Conservation (phyloP, 2,888 invertebrate genomes). For the Portevinia maculata region DNA sequence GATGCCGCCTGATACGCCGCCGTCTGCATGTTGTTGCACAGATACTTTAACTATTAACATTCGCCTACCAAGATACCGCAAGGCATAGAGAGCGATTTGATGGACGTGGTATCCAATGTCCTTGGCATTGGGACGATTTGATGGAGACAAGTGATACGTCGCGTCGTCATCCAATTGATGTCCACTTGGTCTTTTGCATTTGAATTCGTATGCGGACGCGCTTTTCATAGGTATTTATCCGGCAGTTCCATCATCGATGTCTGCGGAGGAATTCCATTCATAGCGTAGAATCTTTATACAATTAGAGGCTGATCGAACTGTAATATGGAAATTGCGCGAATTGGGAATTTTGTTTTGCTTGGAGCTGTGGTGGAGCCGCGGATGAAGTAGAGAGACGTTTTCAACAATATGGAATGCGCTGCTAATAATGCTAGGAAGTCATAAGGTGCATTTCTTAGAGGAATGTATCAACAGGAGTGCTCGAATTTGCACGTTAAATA, state of each 20-base stretch:
- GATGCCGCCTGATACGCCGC: constrained; percentile 44
- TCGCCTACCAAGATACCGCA: constrained; percentile 20
- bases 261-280: constrained; percentile 4
- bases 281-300: constrained; percentile 1
- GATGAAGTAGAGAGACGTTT: too few species aligned
- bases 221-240: neutral
- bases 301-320: constrained; percentile 1
- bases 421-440: too few species aligned
- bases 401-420: too few species aligned
- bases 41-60: too few species aligned
- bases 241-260: neutral
- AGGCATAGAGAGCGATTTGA: constrained; percentile 7
- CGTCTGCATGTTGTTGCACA: constrained; percentile 20
- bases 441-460: too few species aligned
- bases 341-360: too few species aligned
- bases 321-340: neutral
- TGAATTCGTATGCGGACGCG: constrained; percentile 9
- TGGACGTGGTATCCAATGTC: constrained; percentile 43
- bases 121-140: constrained; percentile 57
- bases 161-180: constrained; percentile 16
- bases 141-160: constrained; percentile 15
- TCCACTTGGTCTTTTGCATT: neutral
- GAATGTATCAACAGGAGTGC: too few species aligned
- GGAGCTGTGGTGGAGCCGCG: too few species aligned
- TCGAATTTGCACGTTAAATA: too few species aligned